These are phyloP conservation scores for Scaptomyza polygonia DNA, from an alignment of 2,888 invertebrate species.

Conservation along the genomic window DNA sequence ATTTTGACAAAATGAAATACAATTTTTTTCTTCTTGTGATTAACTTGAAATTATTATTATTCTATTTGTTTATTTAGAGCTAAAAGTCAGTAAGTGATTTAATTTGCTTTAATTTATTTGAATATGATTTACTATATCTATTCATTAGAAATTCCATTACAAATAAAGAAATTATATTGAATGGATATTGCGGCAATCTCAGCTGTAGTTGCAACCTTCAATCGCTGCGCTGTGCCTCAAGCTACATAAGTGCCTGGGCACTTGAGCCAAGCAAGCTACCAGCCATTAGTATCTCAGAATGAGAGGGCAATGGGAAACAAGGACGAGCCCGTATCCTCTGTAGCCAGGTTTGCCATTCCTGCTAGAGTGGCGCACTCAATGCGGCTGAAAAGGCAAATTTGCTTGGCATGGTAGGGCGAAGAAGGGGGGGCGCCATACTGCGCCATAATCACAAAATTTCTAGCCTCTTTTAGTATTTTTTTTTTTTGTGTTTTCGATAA, in stretches of 20 bases:
- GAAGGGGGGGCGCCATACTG: conserved; percentile 34
- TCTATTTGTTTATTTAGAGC: too few relatives aligned
- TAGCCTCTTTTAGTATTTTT: conserved; percentile 28
- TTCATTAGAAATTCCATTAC: conserved; percentile 10
- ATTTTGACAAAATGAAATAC: too few relatives aligned
- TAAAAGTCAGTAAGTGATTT: too few relatives aligned
- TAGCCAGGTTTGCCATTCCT: too few relatives aligned
- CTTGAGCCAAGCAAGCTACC: conserved; percentile 48
- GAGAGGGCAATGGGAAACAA: conserved; percentile 9
- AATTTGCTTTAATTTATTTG: background rate
- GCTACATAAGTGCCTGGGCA: conserved; percentile 57
- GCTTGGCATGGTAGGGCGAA: background rate
- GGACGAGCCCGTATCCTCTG: background rate
- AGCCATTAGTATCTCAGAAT: conserved; percentile 38
- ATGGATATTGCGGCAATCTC: conserved; percentile 2
- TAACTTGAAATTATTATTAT: too few relatives aligned
- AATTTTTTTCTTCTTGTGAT: too few relatives aligned
- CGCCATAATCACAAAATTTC: conserved; percentile 72
- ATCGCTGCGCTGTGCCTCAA: conserved; percentile 8
- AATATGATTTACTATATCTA: conserved; percentile 7
- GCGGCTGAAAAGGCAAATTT: conserved; percentile 42
- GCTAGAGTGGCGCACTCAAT: conserved; percentile 47
- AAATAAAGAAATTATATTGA: background rate
- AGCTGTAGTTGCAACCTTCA: background rate
- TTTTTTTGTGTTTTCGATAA: conserved; percentile 16